Evolutionary conservation across 2,113 vertebrate species (phyloP), one percentile per base, ranked within the genome.

Genomic region (Otis tarda): DNA sequence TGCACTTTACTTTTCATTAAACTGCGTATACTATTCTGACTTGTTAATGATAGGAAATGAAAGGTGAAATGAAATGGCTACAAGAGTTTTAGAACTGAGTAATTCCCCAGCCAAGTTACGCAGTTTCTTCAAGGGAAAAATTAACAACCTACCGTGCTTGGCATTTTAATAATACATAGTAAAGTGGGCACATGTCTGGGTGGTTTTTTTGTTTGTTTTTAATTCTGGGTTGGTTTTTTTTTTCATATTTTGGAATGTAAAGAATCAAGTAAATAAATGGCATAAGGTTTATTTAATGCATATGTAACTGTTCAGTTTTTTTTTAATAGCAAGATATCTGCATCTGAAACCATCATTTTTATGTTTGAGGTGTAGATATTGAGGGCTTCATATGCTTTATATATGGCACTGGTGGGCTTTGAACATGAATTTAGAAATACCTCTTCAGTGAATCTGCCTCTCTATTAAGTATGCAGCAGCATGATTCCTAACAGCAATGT

Each of bases 61-160:
- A 97, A 97, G 96, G 94, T 93, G 86, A 96, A 97, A 97, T 93
- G 88, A 95, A 96, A 97, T 92, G 91, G 95, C 96, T 97, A 87
- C 92, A 75, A 90, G 91, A 56, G 94, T 95, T 86, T 89, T 88
- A 84, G 94, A 93, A 90, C 89, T 92, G 97, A 97, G 76, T 97
- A 96, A 96, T 97, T 98, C 92, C 71, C 89, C 60, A 83, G 80
- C 89, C 82, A 94, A 96, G 86, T 68, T 85, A 74, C 27, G 45
- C 24, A 69, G 87, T 97, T 97, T 97, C 82, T 97, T 93, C 94
- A 94, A 91, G 96, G 97, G 97, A 98, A 97, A 98, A 97, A 97
- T 98, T 97, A 97, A 91, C 95, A 95, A 21, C 71, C 31, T 83
- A 52, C 56, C 92, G 82, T 93, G 96, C 87, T 95, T 95, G 94